These are phyloP conservation scores for Scarus forsteni DNA, from an alignment of 2,797 vertebrate genomes.

Conservation along the genomic window DNA sequence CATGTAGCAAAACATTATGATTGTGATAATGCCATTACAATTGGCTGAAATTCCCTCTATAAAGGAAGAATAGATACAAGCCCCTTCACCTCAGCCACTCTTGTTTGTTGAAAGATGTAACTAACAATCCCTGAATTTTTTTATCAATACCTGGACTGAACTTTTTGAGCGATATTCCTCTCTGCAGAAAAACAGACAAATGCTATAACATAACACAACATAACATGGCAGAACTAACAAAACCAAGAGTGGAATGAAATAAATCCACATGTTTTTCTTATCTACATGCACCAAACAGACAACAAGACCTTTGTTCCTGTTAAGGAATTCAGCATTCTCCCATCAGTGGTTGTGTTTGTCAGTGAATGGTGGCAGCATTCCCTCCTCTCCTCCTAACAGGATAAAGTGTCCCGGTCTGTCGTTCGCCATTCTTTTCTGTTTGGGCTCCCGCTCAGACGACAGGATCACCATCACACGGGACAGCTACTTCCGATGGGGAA, in stretches of 20 bases:
- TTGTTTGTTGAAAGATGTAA: too few species aligned
- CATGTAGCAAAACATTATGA: too few species aligned
- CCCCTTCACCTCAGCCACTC: too few species aligned
- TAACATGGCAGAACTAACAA: neutral
- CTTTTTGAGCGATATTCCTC: too few species aligned
- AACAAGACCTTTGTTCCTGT: neutral
- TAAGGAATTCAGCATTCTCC: neutral
- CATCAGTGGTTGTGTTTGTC: slow-evolving; percentile 6
- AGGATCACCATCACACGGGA: slow-evolving; percentile 55
- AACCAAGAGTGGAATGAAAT: neutral
- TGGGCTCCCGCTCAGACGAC: slow-evolving; percentile 55
- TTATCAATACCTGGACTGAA: too few species aligned
- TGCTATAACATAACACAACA: too few species aligned
- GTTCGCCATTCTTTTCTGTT: slow-evolving; percentile 38
- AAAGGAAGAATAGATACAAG: too few species aligned
- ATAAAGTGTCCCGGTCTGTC: slow-evolving; percentile 52
- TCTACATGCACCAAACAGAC: neutral
- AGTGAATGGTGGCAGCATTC: slow-evolving; percentile 33
- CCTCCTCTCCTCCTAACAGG: slow-evolving; percentile 40
- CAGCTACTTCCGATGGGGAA: slow-evolving; percentile 61
- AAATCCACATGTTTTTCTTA: neutral
- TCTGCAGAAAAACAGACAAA: too few species aligned
- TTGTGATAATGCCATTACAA: too few species aligned
- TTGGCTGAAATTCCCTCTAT: too few species aligned
- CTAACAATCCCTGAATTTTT: too few species aligned